phyloP scores from a whole-genome alignment of 2,797 vertebrate genomes.

The Odontamblyopus rebecca region DNA sequence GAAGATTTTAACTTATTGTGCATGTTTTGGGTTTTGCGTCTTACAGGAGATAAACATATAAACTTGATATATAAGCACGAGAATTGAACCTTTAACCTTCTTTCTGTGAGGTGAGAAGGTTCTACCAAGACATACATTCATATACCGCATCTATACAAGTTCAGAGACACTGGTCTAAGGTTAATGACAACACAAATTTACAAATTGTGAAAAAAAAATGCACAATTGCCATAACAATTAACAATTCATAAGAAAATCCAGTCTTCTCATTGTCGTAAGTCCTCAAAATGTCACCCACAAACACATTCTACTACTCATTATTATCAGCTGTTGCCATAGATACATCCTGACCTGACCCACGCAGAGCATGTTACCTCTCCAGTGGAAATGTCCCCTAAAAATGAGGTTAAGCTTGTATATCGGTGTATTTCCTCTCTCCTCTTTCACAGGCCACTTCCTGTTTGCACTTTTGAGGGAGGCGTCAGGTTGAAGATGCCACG shows the following conservation, averaged over 20 bases:
- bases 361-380: not conserved
- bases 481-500: slow-evolving; percentile 53
- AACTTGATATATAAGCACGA: too few relatives aligned
- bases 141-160: too few relatives aligned
- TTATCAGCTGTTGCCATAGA: not conserved
- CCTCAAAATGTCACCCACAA: not conserved
- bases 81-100: too few relatives aligned
- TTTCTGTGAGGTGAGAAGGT: too few relatives aligned
- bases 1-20: too few relatives aligned
- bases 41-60: too few relatives aligned
- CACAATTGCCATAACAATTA: not conserved
- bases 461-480: slow-evolving; percentile 67
- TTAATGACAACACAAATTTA: not conserved
- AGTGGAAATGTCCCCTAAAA: slow-evolving; percentile 38
- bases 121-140: too few relatives aligned
- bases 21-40: too few relatives aligned
- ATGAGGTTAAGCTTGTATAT: slow-evolving; percentile 36
- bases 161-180: not conserved
- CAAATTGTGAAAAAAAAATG: not conserved
- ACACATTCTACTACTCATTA: not conserved
- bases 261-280: not conserved
- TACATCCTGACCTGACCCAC: not conserved
- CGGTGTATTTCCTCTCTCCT: slow-evolving; percentile 55
- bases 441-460: slow-evolving; percentile 54
- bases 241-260: not conserved